phyloP scores from a whole-genome alignment of 2,888 invertebrate genomes.

The Halictus quadricinctus region DNA sequence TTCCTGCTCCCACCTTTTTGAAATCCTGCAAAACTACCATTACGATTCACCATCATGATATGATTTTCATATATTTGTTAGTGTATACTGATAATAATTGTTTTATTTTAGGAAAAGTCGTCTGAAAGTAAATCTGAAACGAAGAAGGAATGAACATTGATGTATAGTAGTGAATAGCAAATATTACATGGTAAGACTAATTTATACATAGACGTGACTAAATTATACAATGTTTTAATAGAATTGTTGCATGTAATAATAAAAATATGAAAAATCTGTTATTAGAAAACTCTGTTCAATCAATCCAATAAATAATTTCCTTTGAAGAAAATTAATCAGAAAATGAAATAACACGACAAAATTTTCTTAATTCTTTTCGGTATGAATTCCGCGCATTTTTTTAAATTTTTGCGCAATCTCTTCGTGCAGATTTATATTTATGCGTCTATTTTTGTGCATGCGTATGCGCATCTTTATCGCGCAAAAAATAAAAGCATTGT shows the following conservation, averaged over 20 bases:
- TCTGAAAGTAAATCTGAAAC: constrained; percentile 28
- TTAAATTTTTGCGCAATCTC: neutral
- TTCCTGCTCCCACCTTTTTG: neutral
- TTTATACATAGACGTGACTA: constrained; percentile 12
- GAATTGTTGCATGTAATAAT: constrained; percentile 23
- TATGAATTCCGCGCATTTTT: neutral
- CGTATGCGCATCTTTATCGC: neutral
- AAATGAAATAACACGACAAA: neutral
- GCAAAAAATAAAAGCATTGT: neutral
- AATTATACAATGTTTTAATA: constrained; percentile 31
- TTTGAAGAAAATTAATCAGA: neutral
- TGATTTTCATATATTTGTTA: neutral
- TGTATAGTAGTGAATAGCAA: constrained; percentile 18
- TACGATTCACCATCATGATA: neutral
- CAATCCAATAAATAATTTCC: neutral
- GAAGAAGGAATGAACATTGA: constrained; percentile 22
- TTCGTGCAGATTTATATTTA: neutral
- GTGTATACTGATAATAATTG: neutral
- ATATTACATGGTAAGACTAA: constrained; percentile 21
- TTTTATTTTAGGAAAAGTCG: constrained; percentile 46
- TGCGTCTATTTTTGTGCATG: neutral
- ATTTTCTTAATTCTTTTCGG: neutral
- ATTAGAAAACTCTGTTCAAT: neutral
- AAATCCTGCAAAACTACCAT: neutral
- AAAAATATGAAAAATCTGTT: constrained; percentile 25